Evolutionary conservation across 1,140 invertebrate genomes (phyloP), one percentile per base, ranked within the genome.

Genomic region (Drosophila repletoides): DNA sequence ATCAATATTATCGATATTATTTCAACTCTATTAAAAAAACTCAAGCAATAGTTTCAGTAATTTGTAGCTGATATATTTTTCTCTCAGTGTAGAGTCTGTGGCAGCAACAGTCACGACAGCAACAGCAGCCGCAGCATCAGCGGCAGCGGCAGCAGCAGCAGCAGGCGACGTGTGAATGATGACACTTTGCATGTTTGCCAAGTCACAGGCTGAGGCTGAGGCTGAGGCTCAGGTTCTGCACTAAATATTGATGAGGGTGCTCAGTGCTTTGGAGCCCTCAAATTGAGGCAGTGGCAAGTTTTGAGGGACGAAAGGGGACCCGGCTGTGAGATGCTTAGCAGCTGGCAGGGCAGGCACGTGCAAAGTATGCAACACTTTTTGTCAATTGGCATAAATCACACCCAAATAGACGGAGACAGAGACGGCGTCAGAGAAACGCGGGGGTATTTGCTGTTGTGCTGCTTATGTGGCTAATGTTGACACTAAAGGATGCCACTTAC

Each of bases 141-240:
- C n/a, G n/a, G 4, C 59, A 10, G 43, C 49, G 33, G 9, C 69
- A 34, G 36, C 40, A 69, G 19, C 45, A 52, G 75, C 52, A 60
- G 48, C 51, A 43, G 53, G 69, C 70, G 77, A 87, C 83, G 81
- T 87, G 81, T 87, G 81, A 87, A 88, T 87, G 81, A 87, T 87
- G 83, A 88, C 83, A 88, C 81, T 87, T 87, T 87, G 83, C 73
- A 87, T 86, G 80, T 86, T 86, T 86, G 80, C 80, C 75, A 72
- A 86, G 80, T 86, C 80, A 75, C 55, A 83, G 56, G 58, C 49
- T 26, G 28, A 10, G 51, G 45, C 61, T 65, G 55, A 83, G 56
- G 58, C 49, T 26, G 28, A 10, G 51, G 45, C 61, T 65, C 33
- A 46, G 46, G 55, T 55, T 60, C 43, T 59, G 69, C 80, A 84